Evolutionary conservation across 2,888 invertebrate species (phyloP), one percentile per base, ranked within the genome.

Genomic region (Andricus quercusramuli): DNA sequence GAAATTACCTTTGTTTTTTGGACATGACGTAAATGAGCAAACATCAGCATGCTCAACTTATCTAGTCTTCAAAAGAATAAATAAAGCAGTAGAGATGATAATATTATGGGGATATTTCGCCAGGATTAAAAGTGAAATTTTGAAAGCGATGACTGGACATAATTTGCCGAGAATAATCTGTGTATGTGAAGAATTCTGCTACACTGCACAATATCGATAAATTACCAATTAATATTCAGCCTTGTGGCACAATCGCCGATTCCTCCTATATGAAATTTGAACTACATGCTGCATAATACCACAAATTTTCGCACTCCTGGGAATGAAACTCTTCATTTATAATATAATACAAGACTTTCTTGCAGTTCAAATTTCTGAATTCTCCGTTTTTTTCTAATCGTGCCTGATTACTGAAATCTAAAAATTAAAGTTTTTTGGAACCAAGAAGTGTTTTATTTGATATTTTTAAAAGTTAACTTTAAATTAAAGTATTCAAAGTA

Each of bases 201-300:
- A 47, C 70, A 70, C 22, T 51, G 70, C 70, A 51, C 44, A 22
- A 3, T 25, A 20, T 51, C 67, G 67, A 70, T 47, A 70, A 70
- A 51, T 51, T 51, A 70, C 29, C 29, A 70, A 70, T 70, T 70
- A 70, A 29, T 70, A 70, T 70, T 70, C 51, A 70, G 29, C 64
- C 29, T 29, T 64, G 17, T 64, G 44, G 47, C 68, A 47, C 51
- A 70, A 70, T 70, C 70, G 51, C 3, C 8, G 9, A 70, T 51
- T 29, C 29, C 29, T 29, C 13, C 20, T 15, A 68, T 68, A 25
- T 22, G 64, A 64, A 64, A 64, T 29, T 64, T 25, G 15, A 64
- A 5, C 29, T 29, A 2, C 4, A 64, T 64, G 1, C 22, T 29
- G 8, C 17, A 1, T 29, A 29, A 25, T 64, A 5, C 5, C 29